Evolutionary conservation across 2,797 vertebrate genomes (phyloP).

Genomic region (Fratercula arctica): DNA sequence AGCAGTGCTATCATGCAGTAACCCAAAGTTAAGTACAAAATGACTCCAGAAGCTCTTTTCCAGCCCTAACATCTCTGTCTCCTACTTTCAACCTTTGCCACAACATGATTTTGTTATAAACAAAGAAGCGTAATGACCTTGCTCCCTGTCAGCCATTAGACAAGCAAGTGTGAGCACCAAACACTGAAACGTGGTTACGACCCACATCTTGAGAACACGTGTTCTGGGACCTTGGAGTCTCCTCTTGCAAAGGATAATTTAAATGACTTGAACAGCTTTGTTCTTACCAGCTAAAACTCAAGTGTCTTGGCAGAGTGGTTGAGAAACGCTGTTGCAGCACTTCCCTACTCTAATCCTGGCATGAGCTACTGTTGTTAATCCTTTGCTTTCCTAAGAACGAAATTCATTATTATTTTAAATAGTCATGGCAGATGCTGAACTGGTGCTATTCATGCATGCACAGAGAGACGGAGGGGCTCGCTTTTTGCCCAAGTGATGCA

Average conservation of each 20-base stretch:
- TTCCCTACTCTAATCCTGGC: background rate
- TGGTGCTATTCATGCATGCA: background rate
- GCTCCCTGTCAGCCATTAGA: background rate
- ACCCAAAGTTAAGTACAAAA: background rate
- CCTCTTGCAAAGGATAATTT: background rate
- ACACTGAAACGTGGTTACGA: background rate
- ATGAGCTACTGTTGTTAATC: background rate
- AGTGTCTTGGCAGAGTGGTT: background rate
- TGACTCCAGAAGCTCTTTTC: background rate
- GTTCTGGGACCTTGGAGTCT: background rate
- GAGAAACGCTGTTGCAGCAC: background rate
- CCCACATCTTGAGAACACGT: background rate
- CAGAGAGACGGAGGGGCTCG: background rate
- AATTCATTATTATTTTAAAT: slow-evolving; percentile 37
- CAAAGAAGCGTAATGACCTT: background rate
- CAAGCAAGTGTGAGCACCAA: background rate
- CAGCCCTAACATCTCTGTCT: background rate
- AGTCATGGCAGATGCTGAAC: background rate
- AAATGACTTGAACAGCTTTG: background rate
- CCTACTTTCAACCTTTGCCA: background rate
- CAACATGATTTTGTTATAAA: background rate
- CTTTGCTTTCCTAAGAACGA: background rate
- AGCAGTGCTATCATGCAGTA: background rate
- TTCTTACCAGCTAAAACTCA: background rate
- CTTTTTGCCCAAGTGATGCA: background rate